Conservation (phyloP, 1,140 invertebrate species). For the Aporrectodea caliginosa region DNA sequence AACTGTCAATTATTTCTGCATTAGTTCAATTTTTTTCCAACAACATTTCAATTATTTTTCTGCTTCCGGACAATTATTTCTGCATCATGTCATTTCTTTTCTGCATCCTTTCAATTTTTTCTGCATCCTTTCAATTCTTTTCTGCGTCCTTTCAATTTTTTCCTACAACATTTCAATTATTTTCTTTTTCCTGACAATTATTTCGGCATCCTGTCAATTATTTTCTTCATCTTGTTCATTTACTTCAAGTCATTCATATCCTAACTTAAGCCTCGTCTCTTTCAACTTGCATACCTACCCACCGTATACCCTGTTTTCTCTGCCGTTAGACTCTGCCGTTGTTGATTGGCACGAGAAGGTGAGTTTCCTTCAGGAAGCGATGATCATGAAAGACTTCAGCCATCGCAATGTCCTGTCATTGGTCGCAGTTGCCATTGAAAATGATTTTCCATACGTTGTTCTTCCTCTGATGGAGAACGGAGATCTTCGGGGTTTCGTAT, state of each 20-base stretch:
- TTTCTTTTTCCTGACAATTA: not conserved
- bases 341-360: conserved; percentile 45
- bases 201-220: not conserved
- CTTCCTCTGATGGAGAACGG: conserved; percentile 56
- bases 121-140: no score
- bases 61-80: no score
- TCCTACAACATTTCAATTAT: no score
- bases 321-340: conserved; percentile 20
- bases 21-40: no score
- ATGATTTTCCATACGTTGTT: conserved; percentile 54
- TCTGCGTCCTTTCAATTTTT: no score
- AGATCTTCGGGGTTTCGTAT: conserved; percentile 56
- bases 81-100: no score
- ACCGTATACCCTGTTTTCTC: not conserved
- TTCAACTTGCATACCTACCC: not conserved
- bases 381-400: conserved; percentile 54
- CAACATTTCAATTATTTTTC: no score
- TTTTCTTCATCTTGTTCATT: not conserved
- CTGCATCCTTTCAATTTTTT: no score
- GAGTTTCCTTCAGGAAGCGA: conserved; percentile 55
- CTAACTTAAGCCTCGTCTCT: no score
- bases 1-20: no score
- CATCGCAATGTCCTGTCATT: conserved; percentile 56
- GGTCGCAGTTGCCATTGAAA: conserved; percentile 52
- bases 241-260: not conserved